phyloP scores from a whole-genome alignment of 2,888 invertebrate genomes.

The Troides aeacus region DNA sequence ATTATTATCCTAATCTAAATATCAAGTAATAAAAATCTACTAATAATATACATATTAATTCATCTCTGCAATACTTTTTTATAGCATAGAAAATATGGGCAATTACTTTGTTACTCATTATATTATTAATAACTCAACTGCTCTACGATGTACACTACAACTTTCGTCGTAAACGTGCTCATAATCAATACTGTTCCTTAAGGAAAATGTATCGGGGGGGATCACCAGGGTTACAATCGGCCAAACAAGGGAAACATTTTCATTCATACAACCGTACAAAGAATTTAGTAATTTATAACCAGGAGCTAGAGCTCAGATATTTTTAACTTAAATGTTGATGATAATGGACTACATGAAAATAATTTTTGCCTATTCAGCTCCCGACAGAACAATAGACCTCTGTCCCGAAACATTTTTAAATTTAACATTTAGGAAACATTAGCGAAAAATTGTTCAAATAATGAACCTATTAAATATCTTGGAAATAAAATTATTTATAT shows the following conservation, averaged over 20 bases:
- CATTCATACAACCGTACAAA: background rate
- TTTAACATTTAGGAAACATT: no score
- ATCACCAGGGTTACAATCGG: slow-evolving; percentile 55
- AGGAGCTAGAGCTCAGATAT: background rate
- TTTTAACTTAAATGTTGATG: background rate
- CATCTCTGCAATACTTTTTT: background rate
- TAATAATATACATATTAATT: background rate
- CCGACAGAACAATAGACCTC: no score
- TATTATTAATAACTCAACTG: background rate
- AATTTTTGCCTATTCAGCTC: background rate
- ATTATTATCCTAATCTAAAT: background rate
- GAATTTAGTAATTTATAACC: background rate
- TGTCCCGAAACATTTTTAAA: no score
- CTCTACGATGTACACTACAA: background rate
- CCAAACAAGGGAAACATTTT: slow-evolving; percentile 33
- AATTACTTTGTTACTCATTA: background rate
- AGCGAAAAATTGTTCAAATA: no score
- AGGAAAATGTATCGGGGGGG: slow-evolving; percentile 32
- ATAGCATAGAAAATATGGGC: background rate
- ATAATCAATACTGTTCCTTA: slow-evolving; percentile 11
- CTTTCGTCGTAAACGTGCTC: background rate
- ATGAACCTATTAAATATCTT: no score
- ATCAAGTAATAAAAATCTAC: background rate
- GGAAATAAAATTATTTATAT: no score
- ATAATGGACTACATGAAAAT: background rate